phyloP scores from a whole-genome alignment of 2,113 vertebrate species.

The Eptesicus fuscus region DNA sequence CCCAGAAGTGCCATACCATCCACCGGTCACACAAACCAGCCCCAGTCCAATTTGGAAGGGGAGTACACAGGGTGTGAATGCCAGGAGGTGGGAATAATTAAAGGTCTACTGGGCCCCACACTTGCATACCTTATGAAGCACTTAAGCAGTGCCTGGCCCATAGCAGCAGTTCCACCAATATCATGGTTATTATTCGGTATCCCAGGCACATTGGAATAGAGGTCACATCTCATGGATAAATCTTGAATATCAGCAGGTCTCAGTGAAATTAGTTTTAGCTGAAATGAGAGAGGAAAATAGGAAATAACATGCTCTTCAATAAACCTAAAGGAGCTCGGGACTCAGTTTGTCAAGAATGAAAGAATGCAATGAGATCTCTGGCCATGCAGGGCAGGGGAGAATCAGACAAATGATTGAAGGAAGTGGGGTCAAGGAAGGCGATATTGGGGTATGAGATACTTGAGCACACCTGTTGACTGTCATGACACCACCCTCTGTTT shows the following conservation, averaged over 20 bases:
- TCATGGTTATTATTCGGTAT: not conserved
- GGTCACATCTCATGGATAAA: not conserved
- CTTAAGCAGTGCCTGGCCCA: too few species aligned
- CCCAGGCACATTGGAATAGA: not conserved
- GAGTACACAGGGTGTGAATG: not conserved
- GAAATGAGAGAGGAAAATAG: not conserved
- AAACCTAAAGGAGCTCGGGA: not conserved
- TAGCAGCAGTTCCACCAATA: not conserved
- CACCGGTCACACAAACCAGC: not conserved
- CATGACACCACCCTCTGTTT: not conserved
- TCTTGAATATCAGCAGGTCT: not conserved
- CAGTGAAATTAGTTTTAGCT: not conserved
- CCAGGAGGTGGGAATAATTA: not conserved
- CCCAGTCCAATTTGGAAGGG: too few species aligned
- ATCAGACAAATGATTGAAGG: not conserved
- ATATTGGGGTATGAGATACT: not conserved
- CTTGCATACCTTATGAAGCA: rapidly evolving
- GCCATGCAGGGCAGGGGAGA: not conserved
- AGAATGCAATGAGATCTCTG: not conserved
- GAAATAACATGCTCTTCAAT: not conserved
- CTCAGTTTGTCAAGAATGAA: not conserved
- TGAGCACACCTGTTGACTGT: not conserved
- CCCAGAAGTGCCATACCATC: not conserved
- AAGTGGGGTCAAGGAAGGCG: not conserved
- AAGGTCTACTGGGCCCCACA: not conserved